Base-by-base conservation (phyloP, 2,797 vertebrate genomes). In the Gymnoscopelus braueri region DNA sequence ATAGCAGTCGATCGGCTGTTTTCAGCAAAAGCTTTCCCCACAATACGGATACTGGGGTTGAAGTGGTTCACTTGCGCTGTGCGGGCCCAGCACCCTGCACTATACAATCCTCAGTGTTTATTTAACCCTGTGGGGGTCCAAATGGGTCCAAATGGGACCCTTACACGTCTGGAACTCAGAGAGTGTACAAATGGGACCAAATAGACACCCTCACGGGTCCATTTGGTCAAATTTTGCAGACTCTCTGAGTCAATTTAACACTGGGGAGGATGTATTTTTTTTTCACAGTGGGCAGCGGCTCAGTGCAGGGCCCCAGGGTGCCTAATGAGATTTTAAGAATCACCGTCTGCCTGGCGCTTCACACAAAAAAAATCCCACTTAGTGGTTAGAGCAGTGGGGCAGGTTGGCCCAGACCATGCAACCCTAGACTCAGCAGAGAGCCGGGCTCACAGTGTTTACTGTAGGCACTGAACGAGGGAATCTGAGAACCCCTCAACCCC, bases 301-400 rank as follows among this genome's bases (percentile, higher is more conserved):
- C 26, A 15, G 2, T 39, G 26, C 14, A 15, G 23, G 11, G 24
- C 39, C 53, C 24, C 65, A 32, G 49, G 24, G n/a, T 19, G 24
- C 63, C 67, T 74, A 63, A 74, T 74, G 76, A 64, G 50, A 69
- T 61, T 74, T 67, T 64, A 66, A 66, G 75, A 69, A 44, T 14
- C 7, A 24, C 61, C 14, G 65, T 52, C 65, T 56, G 12, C 23
- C 53, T 69, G 44, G 63, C 24, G 15, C 53, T 60, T n/a, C 13
- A 9, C 35, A 57, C 48, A 68, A 48, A 44, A 44, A 44, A 60
- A 63, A 32, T 29, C 67, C 24, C 49, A 55, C 60, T 66, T 54
- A 60, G 67, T 50, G 68, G 63, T 66, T 24, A 39, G 12, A 47
- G 26, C 39, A 65, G 67, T 11, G 57, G 56, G 56, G 50, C 61